These are phyloP conservation scores for Stegophylla sp. DNA, from an alignment of 2,888 invertebrate species.

Conservation along the genomic window DNA sequence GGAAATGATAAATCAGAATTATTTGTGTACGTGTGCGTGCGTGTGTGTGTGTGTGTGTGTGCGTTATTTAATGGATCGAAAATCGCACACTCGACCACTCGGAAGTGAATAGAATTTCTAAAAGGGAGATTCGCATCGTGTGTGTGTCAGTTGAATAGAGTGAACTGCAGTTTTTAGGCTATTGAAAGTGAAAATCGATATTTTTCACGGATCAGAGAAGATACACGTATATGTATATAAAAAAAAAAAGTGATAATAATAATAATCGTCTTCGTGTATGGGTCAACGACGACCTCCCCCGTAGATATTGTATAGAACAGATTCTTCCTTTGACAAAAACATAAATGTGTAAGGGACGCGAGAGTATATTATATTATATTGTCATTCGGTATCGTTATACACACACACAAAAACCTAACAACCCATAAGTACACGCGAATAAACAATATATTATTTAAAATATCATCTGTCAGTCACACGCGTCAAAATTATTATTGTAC, in stretches of 20 bases:
- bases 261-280: no score
- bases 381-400: conserved; percentile 25
- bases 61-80: conserved; percentile 20
- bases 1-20: conserved; percentile 9
- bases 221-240: not conserved
- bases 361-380: no score
- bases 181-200: conserved; percentile 56
- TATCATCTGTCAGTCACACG: not conserved
- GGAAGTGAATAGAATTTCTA: conserved; percentile 39
- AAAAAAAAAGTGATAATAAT: conserved; percentile 5
- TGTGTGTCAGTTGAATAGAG: not conserved
- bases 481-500: no score
- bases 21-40: no score
- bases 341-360: conserved; percentile 32
- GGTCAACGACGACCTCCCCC: conserved; percentile 46
- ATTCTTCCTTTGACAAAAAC: conserved; percentile 23
- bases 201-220: conserved; percentile 24
- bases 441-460: not conserved
- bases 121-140: not conserved
- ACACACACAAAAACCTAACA: not conserved
- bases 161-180: not conserved
- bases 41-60: no score
- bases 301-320: not conserved
- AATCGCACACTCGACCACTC: not conserved
- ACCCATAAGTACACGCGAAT: no score